Evolutionary conservation across 2,888 invertebrate genomes (phyloP), one percentile per base, ranked within the genome.

Genomic region (Leptopterna dolabrata): DNA sequence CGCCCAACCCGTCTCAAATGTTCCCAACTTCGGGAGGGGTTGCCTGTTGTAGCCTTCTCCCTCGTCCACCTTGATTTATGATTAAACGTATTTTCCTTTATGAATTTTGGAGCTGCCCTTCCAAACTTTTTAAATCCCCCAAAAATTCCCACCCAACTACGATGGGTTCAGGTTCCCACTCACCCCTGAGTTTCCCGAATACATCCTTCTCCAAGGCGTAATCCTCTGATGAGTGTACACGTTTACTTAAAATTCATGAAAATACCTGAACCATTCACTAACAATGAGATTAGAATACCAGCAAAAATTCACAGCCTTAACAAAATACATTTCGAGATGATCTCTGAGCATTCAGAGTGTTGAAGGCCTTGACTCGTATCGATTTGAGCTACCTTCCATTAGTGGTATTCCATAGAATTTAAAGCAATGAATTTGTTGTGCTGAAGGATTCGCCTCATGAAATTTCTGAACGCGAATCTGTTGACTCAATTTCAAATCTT

Each of bases 1-100:
- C 87, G 14, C 82, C 85, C 85, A 55, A 73, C 88, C 88, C 76
- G 84, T 78, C 71, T 85, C 83, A 83, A 83, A 83, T 70, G 63
- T 83, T 83, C 83, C 70, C 83, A 83, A 83, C 83, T 83, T 83
- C 70, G 83, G 70, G 73, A 73, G 73, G 73, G 73, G 73, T 73
- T 36, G 30, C 73, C 36, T 36, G 19, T 73, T 24, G 24, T 63
- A 41, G 30, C 30, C 73, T 73, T 36, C 14, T 36, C 73, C 73
- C 36, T 73, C 30, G 13, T n/a, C 71, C 30, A 27, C 73, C 73
- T 36, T 36, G 36, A 73, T 73, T 73, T 73, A 36, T 41, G 36
- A 73, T 73, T 41, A 73, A 73, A 73, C 63, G 7, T 16, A n/a
- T 51, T 51, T 51, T 16, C 13, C 51, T 51, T 4, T n/a, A 0